Percentiles rank a stretch among this genome's conserved stretches.
phyloP scores from a whole-genome alignment of 1,140 invertebrate species.

The Dysdera silvatica region DNA sequence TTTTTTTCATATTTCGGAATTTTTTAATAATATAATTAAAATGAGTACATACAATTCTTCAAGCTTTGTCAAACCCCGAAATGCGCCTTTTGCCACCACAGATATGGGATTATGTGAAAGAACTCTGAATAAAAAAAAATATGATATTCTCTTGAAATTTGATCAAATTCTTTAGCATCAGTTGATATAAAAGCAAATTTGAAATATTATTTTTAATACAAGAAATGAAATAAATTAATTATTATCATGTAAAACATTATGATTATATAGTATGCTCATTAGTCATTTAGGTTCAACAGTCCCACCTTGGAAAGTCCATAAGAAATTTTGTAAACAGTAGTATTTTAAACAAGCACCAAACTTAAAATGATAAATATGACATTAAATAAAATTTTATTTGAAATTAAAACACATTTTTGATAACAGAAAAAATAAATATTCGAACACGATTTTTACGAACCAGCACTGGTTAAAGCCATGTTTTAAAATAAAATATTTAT shows the following conservation, averaged over 20 bases:
- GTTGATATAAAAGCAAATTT: background rate
- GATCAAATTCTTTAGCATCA: background rate
- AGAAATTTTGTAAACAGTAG: too few species aligned
- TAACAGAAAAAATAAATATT: too few species aligned
- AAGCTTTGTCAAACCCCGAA: constrained; percentile 29
- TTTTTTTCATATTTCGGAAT: background rate
- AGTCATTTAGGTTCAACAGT: too few species aligned
- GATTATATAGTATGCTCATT: background rate
- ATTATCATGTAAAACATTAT: background rate
- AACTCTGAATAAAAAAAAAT: constrained; percentile 38
- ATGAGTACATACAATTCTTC: constrained; percentile 35
- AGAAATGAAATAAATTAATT: background rate
- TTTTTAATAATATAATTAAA: background rate
- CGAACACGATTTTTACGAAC: too few species aligned
- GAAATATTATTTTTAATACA: background rate
- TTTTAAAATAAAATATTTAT: too few species aligned
- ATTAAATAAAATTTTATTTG: too few species aligned
- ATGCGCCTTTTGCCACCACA: constrained; percentile 26
- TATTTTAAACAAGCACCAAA: too few species aligned
- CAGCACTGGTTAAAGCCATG: too few species aligned
- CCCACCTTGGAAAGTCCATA: too few species aligned
- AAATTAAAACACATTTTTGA: too few species aligned
- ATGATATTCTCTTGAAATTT: background rate
- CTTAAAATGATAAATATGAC: too few species aligned
- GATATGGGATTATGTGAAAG: constrained; percentile 52